Conservation (phyloP, 2,797 vertebrate species). For the Tragopan temminckii region DNA sequence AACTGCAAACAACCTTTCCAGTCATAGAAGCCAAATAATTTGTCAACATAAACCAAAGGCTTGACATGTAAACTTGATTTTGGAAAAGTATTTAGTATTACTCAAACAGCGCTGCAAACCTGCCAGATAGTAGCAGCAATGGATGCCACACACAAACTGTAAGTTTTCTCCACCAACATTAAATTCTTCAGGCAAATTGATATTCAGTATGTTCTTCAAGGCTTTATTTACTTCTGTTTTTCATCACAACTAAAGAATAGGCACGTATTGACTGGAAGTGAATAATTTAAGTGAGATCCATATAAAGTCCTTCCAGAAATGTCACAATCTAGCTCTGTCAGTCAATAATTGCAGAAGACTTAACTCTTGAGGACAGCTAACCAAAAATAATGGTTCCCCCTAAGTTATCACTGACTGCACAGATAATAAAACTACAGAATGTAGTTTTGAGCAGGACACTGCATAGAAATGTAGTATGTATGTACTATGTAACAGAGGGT, state of each 20-base stretch:
- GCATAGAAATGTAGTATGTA: no score
- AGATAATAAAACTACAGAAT: not conserved
- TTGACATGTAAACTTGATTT: not conserved
- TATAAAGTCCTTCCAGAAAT: not conserved
- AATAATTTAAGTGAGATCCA: not conserved
- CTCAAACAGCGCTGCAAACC: not conserved
- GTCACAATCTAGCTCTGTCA: not conserved
- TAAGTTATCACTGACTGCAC: not conserved
- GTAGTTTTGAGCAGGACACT: not conserved
- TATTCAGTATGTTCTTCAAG: not conserved
- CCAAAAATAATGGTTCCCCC: not conserved
- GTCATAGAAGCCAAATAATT: not conserved
- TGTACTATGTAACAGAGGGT: not conserved
- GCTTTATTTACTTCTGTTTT: not conserved
- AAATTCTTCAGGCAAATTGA: not conserved
- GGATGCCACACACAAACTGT: rapidly evolving
- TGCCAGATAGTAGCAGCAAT: not conserved
- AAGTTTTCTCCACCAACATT: not conserved
- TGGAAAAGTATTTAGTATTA: not conserved
- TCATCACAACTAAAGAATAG: not conserved
- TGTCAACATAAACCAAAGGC: not conserved
- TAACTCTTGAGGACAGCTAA: not conserved
- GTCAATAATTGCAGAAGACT: not conserved
- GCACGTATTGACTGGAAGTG: not conserved
- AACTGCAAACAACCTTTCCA: not conserved